Percentiles rank a stretch among this genome's conserved stretches.
These are phyloP conservation scores for Cynopterus brachyotis DNA, from an alignment of 2,113 vertebrate species.

Conservation along the genomic window DNA sequence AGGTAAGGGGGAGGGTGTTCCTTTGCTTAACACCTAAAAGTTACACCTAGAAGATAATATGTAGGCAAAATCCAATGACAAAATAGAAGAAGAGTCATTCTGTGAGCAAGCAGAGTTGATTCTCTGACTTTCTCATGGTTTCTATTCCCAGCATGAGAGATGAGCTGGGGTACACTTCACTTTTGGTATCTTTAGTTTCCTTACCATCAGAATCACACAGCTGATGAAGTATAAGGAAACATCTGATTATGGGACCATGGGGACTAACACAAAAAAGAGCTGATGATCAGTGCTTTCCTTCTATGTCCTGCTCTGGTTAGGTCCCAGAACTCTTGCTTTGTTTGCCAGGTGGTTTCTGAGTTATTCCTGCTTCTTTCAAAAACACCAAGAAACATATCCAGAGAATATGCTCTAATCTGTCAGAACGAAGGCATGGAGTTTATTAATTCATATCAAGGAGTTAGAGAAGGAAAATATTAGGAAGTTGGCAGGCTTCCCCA, in stretches of 20 bases:
- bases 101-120: not conserved
- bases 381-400: not conserved
- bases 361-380: not conserved
- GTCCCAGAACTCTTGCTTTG: not conserved
- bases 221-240: not conserved
- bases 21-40: not conserved
- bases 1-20: fast-evolving
- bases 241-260: not conserved
- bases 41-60: not conserved
- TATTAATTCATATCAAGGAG: not conserved
- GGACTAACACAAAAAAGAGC: not conserved
- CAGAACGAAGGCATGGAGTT: not conserved
- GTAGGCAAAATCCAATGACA: not conserved
- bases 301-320: not conserved
- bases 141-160: not conserved
- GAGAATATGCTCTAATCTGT: not conserved
- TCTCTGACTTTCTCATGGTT: not conserved
- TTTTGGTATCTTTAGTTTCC: not conserved
- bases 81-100: not conserved
- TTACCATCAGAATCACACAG: not conserved
- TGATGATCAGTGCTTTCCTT: not conserved
- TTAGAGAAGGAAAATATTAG: not conserved
- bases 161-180: not conserved
- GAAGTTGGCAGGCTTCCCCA: not conserved
- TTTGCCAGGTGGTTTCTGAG: not conserved